Base-by-base conservation (phyloP, 2,113 vertebrate genomes). In the Hassar affinis region DNA sequence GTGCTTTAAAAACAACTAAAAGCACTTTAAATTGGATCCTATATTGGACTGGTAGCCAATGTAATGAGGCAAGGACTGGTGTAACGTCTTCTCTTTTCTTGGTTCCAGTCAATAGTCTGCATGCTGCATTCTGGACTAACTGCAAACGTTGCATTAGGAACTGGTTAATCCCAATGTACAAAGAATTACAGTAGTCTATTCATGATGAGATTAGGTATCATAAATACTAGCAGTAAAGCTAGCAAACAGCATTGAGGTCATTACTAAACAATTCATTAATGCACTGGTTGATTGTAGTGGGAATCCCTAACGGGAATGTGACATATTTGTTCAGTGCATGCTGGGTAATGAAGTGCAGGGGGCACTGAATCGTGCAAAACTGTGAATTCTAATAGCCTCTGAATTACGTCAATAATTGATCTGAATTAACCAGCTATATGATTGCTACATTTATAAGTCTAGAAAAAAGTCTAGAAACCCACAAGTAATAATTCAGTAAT, bases 281-380 rank as follows among this genome's bases (percentile, higher is more conserved):
- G 25, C 22, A n/a, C 17, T 22, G 4, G 10, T 42, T 42, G 35
- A 42, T 12, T 72, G 1, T n/a, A 27, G 2, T 49, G 69, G 42
- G 69, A 49, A 49, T 49, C 20, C 69, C 69, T 25, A 49, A 1
- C 17, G 45, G 6, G n/a, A 1, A 4, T 49, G 69, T 72, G 25
- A 72, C 69, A 72, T 27, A 49, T 72, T 72, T 49, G 11, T 72
- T 72, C 6, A 47, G 22, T 72, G 69, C 25, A 72, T 45, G 42
- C 68, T 71, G 68, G 38, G 38, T 47, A 71, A 71, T 71, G 42
- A 47, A 12, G 66, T 45, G 20, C 10, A 25, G 11, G 0, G 2
- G 4, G 12, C 0, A 72, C 0, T 47, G 42, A 72, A 68, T 38
- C 8, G 8, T 22, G 22, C 6, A 38, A 12, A 35, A 25, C 27